phyloP scores from a whole-genome alignment of 2,797 vertebrate species.

The Liparis tanakae region DNA sequence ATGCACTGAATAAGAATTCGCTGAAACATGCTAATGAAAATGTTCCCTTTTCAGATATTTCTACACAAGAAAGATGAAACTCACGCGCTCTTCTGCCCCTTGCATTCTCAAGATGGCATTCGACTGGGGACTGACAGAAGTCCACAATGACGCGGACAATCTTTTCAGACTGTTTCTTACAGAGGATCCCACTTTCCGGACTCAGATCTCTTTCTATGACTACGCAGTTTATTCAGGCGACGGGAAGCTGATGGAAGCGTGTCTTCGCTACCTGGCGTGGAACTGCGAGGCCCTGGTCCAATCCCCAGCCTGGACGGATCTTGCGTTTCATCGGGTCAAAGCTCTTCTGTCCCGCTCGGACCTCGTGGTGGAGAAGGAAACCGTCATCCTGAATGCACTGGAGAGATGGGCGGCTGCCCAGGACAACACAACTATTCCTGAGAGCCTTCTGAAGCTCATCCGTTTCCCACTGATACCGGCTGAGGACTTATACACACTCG shows the following conservation, averaged over 20 bases:
- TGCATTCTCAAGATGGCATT: conserved; percentile 78
- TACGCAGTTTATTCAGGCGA: conserved; percentile 51
- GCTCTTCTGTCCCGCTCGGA: conserved; percentile 68
- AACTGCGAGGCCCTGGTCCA: conserved; percentile 68
- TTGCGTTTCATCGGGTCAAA: conserved; percentile 45
- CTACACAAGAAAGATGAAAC: conserved; percentile 68
- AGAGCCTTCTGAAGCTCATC: conserved; percentile 55
- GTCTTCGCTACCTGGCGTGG: conserved; percentile 73
- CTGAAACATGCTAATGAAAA: neutral
- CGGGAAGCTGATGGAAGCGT: conserved; percentile 56
- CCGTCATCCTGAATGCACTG: conserved; percentile 62
- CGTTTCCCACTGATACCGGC: conserved; percentile 76
- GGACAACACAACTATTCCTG: neutral
- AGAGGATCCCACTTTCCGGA: conserved; percentile 64
- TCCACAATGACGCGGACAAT: conserved; percentile 52
- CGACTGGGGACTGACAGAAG: conserved; percentile 44
- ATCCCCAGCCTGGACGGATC: conserved; percentile 54
- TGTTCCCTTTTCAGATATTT: conserved; percentile 69
- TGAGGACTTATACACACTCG: conserved; percentile 62
- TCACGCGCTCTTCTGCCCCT: conserved; percentile 47
- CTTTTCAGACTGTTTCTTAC: conserved; percentile 69
- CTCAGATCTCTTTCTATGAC: conserved; percentile 57
- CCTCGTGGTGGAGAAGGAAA: conserved; percentile 65
- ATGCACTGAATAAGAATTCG: neutral
- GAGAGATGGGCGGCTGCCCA: conserved; percentile 62